Conservation (phyloP, 2,888 invertebrate genomes). For the Hirtodrosophila histrioides region DNA sequence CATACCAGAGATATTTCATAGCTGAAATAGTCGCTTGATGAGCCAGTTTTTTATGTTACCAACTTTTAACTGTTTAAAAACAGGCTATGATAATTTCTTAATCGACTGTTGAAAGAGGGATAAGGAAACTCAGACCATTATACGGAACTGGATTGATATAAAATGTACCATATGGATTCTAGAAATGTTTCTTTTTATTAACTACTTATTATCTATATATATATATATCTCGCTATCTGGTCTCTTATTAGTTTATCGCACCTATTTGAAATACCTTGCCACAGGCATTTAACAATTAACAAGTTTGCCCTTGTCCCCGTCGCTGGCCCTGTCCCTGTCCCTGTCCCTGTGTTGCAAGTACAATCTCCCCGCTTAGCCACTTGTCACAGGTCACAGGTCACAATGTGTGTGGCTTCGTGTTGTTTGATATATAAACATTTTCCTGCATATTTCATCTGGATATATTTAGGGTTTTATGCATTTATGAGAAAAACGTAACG, state of each 20-base stretch:
- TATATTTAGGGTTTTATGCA: constrained; percentile 45
- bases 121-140: no score
- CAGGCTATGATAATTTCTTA: no score
- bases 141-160: no score
- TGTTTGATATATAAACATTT: constrained; percentile 45
- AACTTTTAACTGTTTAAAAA: no score
- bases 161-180: no score
- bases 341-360: constrained; percentile 3
- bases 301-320: constrained; percentile 24
- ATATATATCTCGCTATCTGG: neutral
- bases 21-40: no score
- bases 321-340: neutral
- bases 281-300: constrained; percentile 47
- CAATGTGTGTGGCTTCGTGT: constrained; percentile 51
- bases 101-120: no score
- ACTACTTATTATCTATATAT: no score
- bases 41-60: no score
- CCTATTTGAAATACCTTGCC: constrained; percentile 15
- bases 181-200: no score
- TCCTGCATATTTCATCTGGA: constrained; percentile 59
- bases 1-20: no score
- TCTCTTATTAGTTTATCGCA: constrained; percentile 40
- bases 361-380: constrained; percentile 14
- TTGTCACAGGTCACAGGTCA: constrained; percentile 19
- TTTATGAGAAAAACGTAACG: constrained; percentile 38